Evolutionary conservation across 2,888 invertebrate genomes (phyloP), one percentile per base, ranked within the genome.

Genomic region (Marronus borbonicus): DNA sequence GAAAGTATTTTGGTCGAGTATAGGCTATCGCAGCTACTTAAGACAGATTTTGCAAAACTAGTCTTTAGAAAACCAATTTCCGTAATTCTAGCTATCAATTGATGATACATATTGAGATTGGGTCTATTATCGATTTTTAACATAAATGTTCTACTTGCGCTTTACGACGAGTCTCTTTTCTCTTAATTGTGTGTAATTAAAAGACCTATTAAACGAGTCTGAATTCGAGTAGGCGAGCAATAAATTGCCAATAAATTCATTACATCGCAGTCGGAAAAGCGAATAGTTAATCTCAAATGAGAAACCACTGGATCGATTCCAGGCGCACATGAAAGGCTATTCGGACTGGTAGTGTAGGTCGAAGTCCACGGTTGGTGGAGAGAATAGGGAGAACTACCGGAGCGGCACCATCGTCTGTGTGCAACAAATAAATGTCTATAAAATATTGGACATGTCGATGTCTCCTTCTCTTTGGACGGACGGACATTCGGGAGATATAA

Each of bases 351-450:
- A 24, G 49, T 55, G n/a, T 44, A 44, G 49, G 68, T 68, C 68
- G 49, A 49, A 66, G 17, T 10, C 49, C 44, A 68, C 8, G 68
- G 68, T n/a, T 50, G 44, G 49, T 10, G 24, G 24, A 44, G 17
- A n/a, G 28, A 20, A 68, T n/a, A 49, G 44, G 24, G 14, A 12
- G 20, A 8, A 68, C 52, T 55, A 17, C 66, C 76, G 36, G 60
- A 52, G 20, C 58, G 76, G 17, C 69, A 68, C 60, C 50, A 55
- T 17, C 70, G 77, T 49, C 52, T 65, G 62, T 64, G 39, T 82
- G 77, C 82, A 81, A 82, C 84, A 85, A 86, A 85, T 85, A 85
- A 85, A 85, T 83, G 85, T 84, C 84, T 83, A 83, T 84, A 84
- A 85, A 86, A 85, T 84, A 84, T 85, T 83, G 84, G 83, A 82